These are phyloP conservation scores for Myopa testacea DNA, from an alignment of 2,888 invertebrate species.

Conservation along the genomic window DNA sequence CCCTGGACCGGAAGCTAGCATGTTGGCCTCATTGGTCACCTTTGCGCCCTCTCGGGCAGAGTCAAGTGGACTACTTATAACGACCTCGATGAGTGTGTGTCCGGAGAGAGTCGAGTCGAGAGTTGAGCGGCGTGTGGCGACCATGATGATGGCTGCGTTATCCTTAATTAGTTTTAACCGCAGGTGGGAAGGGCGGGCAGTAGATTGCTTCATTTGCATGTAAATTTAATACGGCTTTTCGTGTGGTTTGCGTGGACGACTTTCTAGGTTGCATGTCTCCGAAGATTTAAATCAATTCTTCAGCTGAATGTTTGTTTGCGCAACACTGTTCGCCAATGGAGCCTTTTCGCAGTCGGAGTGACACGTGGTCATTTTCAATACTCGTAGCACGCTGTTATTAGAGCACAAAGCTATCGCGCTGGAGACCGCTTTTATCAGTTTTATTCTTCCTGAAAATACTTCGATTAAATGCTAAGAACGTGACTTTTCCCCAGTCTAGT, in stretches of 20 bases:
- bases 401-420: too few species aligned
- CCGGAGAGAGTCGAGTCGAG: background rate
- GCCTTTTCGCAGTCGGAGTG: background rate
- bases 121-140: background rate
- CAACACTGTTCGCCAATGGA: background rate
- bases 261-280: constrained; percentile 15
- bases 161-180: constrained; percentile 31
- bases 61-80: background rate
- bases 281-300: constrained; percentile 12
- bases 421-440: background rate
- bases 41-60: constrained; percentile 14
- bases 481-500: constrained; percentile 28
- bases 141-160: constrained; percentile 34
- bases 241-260: constrained; percentile 18
- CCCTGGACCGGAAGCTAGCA: constrained; percentile 30
- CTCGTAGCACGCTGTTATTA: background rate
- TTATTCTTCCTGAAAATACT: constrained; percentile 2
- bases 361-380: background rate
- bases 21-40: constrained; percentile 31
- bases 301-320: too few species aligned
- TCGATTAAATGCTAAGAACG: constrained; percentile 19
- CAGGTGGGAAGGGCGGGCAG: constrained; percentile 13
- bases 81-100: constrained; percentile 16
- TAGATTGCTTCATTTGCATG: constrained; percentile 56
- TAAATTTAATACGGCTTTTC: constrained; percentile 57